Evolutionary conservation across 2,797 vertebrate species (phyloP).

Genomic region (Pipistrellus kuhlii): DNA sequence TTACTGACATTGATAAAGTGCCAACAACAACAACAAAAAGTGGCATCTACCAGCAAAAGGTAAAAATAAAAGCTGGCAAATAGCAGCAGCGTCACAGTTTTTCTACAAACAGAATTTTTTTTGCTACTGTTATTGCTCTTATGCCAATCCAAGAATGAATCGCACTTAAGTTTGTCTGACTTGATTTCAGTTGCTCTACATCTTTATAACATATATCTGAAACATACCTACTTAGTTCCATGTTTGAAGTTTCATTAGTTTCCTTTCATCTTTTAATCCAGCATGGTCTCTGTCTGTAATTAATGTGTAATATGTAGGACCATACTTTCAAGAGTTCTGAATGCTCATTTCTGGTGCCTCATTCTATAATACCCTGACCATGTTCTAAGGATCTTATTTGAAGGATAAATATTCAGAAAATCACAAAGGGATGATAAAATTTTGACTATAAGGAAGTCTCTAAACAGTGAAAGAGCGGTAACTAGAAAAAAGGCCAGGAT

Average conservation of each 20-base stretch:
- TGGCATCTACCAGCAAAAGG: not conserved
- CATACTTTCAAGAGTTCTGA: not conserved
- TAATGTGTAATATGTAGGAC: not conserved
- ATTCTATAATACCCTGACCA: not conserved
- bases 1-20: not conserved
- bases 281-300: not conserved
- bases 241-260: not conserved
- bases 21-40: constrained; percentile 2
- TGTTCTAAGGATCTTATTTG: not conserved
- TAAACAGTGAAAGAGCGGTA: not conserved
- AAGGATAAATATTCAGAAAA: constrained; percentile 42
- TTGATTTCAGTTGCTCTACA: constrained; percentile 4
- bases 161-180: not conserved
- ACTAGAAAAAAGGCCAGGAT: constrained; percentile 18
- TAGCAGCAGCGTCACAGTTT: not conserved
- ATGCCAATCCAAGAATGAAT: not conserved
- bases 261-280: constrained; percentile 30
- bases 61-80: constrained; percentile 40
- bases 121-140: not conserved
- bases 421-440: not conserved
- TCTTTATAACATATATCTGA: not conserved
- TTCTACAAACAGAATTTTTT: not conserved
- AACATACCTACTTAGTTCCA: not conserved
- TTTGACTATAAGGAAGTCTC: constrained; percentile 17
- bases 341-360: not conserved